These are phyloP conservation scores for Pipistrellus pipistrellus DNA, from an alignment of 2,797 vertebrate genomes.

Conservation along the genomic window DNA sequence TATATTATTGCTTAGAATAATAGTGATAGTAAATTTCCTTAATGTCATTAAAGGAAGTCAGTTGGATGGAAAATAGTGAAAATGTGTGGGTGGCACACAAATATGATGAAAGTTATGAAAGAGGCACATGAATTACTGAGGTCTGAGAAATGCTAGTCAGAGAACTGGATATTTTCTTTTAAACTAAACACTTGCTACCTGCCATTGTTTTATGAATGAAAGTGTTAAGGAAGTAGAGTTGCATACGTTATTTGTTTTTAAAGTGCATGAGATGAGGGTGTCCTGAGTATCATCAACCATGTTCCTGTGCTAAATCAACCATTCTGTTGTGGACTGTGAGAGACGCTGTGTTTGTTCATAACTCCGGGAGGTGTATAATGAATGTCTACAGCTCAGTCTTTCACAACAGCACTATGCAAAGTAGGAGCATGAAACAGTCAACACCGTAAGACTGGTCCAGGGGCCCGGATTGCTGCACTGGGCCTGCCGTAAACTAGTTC, in stretches of 20 bases:
- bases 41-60: constrained; percentile 13
- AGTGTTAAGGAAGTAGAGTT: background rate
- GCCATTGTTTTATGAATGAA: background rate
- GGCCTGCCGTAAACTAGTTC: background rate
- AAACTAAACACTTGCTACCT: background rate
- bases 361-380: background rate
- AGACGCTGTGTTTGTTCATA: background rate
- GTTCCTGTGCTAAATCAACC: constrained; percentile 19
- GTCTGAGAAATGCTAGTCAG: background rate
- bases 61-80: background rate
- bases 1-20: background rate
- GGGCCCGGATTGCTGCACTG: rapidly evolving
- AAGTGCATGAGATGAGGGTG: background rate
- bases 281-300: background rate
- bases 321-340: background rate
- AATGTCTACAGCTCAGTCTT: background rate
- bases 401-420: background rate
- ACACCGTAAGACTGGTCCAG: background rate
- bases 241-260: background rate
- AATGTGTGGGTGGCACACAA: background rate
- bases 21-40: background rate
- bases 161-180: background rate
- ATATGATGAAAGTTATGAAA: background rate
- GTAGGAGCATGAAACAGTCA: background rate
- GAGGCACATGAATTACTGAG: background rate